Conservation (phyloP, 2,888 invertebrate genomes). For the Macroteleia sp. region DNA sequence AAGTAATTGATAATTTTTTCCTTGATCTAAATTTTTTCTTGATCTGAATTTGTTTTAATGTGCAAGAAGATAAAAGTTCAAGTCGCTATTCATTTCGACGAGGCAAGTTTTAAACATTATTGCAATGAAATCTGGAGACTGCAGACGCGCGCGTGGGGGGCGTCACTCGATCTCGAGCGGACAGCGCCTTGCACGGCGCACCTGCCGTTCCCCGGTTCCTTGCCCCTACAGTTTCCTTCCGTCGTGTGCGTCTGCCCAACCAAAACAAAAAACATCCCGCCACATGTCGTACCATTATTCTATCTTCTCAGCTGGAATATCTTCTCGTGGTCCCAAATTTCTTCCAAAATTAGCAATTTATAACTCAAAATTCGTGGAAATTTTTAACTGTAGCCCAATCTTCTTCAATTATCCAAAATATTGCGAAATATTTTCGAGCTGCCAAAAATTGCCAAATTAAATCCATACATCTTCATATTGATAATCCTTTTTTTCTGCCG, state of each 20-base stretch:
- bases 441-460: too few relatives aligned
- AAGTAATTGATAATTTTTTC: too few relatives aligned
- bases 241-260: slow-evolving; percentile 21
- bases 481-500: not conserved
- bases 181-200: slow-evolving; percentile 51
- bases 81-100: not conserved
- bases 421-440: too few relatives aligned
- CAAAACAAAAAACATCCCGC: slow-evolving; percentile 43
- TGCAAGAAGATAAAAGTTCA: slow-evolving; percentile 10
- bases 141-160: slow-evolving; percentile 46
- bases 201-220: slow-evolving; percentile 57
- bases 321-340: too few relatives aligned
- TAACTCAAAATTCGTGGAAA: too few relatives aligned
- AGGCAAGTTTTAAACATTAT: slow-evolving; percentile 26
- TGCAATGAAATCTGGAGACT: slow-evolving; percentile 25
- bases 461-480: too few relatives aligned
- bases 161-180: slow-evolving; percentile 45
- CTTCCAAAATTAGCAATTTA: too few relatives aligned
- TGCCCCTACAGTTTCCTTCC: slow-evolving; percentile 47
- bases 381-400: too few relatives aligned
- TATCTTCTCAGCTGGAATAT: not conserved
- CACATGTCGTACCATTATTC: slow-evolving; percentile 42
- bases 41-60: too few relatives aligned
- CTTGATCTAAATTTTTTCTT: too few relatives aligned
- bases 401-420: too few relatives aligned